These are phyloP conservation scores for Zaprionus ornatus DNA, from an alignment of 1,140 invertebrate genomes.

Conservation along the genomic window DNA sequence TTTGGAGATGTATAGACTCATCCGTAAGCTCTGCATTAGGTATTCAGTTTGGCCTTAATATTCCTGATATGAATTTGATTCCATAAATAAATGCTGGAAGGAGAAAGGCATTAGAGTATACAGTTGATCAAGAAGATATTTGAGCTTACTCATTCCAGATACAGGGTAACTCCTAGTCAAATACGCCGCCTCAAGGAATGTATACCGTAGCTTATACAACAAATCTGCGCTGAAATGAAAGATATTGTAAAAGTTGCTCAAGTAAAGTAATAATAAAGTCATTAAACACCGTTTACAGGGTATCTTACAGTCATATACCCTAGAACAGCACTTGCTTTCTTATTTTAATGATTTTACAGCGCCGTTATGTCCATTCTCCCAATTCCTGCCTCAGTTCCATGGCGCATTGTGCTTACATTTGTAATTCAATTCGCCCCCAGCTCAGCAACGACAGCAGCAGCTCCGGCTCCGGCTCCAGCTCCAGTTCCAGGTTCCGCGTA, in stretches of 20 bases:
- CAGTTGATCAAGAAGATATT: too few relatives aligned
- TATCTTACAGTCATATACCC: neutral
- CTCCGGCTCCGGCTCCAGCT: slow-evolving; percentile 13
- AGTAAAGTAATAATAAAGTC: neutral
- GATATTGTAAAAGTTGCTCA: neutral
- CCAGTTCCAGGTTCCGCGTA: slow-evolving; percentile 18
- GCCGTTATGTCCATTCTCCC: slow-evolving; percentile 49
- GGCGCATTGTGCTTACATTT: slow-evolving; percentile 74
- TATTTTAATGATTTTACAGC: slow-evolving; percentile 78
- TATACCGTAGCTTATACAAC: too few relatives aligned
- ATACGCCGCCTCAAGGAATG: too few relatives aligned
- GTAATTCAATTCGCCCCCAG: slow-evolving; percentile 72
- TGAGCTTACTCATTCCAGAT: too few relatives aligned
- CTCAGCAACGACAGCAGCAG: slow-evolving; percentile 15
- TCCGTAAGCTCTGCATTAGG: too few relatives aligned
- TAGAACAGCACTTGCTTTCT: slow-evolving; percentile 12
- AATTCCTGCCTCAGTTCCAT: slow-evolving; percentile 27
- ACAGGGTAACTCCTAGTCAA: neutral
- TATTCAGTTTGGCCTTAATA: too few relatives aligned
- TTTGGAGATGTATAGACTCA: too few relatives aligned
- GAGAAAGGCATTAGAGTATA: too few relatives aligned
- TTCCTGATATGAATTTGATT: too few relatives aligned
- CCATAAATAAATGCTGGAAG: too few relatives aligned
- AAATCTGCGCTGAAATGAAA: neutral
- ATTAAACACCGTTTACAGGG: neutral